A percentile compares a stretch with the other conserved stretches of the same genome.
phyloP scores from a whole-genome alignment of 2,888 invertebrate species.

The Trachelus tabidus region DNA sequence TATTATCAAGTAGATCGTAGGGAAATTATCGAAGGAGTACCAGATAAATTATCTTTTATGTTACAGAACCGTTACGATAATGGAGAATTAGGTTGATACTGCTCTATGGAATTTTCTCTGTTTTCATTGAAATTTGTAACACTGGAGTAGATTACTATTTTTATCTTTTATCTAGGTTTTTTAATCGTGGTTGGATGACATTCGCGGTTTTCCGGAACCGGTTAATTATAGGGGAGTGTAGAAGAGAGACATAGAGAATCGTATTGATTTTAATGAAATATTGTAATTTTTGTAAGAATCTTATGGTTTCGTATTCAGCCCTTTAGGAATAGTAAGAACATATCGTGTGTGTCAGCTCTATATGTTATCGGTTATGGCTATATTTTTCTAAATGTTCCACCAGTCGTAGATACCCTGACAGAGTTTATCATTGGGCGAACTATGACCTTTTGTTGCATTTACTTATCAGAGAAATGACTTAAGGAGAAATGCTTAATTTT shows the following conservation, averaged over 20 bases:
- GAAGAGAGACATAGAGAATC: slow-evolving; percentile 15
- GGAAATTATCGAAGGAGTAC: background rate
- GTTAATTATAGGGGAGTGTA: slow-evolving; percentile 14
- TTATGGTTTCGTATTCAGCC: background rate
- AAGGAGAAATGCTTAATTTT: background rate
- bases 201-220: background rate
- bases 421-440: background rate
- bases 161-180: background rate
- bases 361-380: background rate
- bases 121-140: background rate
- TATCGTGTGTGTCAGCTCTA: background rate
- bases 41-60: background rate
- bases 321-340: background rate
- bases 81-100: background rate
- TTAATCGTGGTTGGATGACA: background rate
- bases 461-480: background rate
- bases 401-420: background rate
- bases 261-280: background rate
- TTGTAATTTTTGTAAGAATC: background rate
- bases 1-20: background rate
- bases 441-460: background rate
- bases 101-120: background rate
- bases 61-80: background rate
- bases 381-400: background rate
- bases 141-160: background rate